These are phyloP conservation scores for Notiomystis cincta DNA, from an alignment of 2,113 vertebrate species.

Conservation along the genomic window DNA sequence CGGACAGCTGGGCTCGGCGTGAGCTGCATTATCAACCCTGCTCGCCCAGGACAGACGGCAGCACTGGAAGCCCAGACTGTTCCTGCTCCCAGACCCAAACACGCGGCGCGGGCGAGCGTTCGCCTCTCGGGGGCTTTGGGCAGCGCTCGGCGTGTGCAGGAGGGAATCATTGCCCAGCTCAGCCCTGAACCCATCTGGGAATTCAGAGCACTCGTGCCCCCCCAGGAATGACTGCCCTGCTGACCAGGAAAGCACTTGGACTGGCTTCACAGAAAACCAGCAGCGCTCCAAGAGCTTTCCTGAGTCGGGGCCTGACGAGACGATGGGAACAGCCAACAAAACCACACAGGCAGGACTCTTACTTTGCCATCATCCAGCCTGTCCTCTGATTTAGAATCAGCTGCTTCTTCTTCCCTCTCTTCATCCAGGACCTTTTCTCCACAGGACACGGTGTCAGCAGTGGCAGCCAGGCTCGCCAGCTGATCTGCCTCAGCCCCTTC, in stretches of 20 bases:
- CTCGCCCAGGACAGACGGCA: neutral
- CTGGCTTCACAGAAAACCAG: neutral
- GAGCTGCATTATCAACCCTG: neutral
- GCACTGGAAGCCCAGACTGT: neutral
- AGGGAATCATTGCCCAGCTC: neutral
- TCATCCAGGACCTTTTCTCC: neutral
- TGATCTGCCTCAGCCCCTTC: neutral
- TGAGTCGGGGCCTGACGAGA: neutral
- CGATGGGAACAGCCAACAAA: neutral
- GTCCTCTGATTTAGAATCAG: neutral
- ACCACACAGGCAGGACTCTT: neutral
- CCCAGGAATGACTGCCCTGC: neutral
- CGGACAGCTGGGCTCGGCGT: conserved; percentile 15
- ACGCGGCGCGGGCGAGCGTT: neutral
- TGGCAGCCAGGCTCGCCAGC: neutral
- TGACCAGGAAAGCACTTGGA: neutral
- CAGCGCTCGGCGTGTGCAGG: neutral
- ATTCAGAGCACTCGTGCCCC: neutral
- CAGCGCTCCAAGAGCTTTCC: neutral
- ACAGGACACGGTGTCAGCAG: neutral
- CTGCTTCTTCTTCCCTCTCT: neutral
- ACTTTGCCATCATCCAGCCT: conserved; percentile 35
- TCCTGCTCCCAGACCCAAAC: neutral
- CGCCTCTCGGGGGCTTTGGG: neutral
- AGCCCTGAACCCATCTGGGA: neutral